Conservation (phyloP, 2,797 vertebrate genomes). For the Galago senegalensis region DNA sequence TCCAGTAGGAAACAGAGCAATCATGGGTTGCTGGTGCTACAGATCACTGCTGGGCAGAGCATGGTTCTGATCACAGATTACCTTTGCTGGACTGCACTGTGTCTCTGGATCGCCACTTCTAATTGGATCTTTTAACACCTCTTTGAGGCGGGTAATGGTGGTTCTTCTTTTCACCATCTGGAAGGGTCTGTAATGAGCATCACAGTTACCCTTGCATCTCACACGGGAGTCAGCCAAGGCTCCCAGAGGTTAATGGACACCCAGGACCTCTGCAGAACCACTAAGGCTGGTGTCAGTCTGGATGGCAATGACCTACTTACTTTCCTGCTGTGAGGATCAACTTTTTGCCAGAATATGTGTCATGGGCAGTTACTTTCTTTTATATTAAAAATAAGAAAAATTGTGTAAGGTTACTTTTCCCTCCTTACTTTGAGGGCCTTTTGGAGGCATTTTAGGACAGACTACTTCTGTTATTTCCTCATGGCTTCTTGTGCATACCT, state of each 20-base stretch:
- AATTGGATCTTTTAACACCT: not conserved
- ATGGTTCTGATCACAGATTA: not conserved
- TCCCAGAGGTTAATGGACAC: not conserved
- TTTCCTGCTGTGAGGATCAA: not conserved
- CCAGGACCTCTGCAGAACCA: not conserved
- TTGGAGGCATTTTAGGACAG: not conserved
- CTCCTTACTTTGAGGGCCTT: not conserved
- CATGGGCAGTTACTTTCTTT: slow-evolving; percentile 1
- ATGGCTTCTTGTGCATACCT: not conserved
- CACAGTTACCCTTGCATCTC: not conserved
- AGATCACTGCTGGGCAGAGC: rapidly evolving
- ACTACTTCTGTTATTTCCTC: not conserved
- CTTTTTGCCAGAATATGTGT: not conserved
- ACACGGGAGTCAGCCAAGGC: not conserved
- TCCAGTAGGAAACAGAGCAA: not conserved
- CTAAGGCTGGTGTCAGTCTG: not conserved
- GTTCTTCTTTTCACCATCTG: not conserved
- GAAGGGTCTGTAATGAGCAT: not conserved
- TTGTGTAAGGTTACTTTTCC: not conserved
- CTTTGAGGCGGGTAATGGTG: not conserved
- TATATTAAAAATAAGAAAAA: slow-evolving; percentile 13
- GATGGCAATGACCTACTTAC: slow-evolving; percentile 11
- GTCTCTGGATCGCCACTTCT: not conserved
- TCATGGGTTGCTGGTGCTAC: not conserved
- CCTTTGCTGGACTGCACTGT: rapidly evolving